Evolutionary conservation across 2,888 invertebrate species (phyloP), one percentile per base, ranked within the genome.

Genomic region (Nipponacmea schrenckii): DNA sequence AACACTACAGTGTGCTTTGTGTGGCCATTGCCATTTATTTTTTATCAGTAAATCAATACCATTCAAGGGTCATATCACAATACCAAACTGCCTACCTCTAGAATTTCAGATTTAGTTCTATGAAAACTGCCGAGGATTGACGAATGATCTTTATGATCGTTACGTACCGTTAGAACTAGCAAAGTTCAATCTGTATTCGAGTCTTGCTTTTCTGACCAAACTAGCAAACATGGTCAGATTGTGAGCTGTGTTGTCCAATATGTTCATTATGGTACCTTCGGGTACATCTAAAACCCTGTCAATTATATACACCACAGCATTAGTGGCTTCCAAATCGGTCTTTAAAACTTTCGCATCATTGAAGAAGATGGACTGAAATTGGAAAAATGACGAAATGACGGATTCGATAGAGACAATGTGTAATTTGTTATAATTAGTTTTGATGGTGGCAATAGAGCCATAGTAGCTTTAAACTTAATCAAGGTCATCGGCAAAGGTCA

Each of bases 241-340:
- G 74, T 82, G 81, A 0, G 75, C 77, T n/a, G 68, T 50, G 66
- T 78, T 80, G n/a, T 72, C 64, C 26, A 82, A 69, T 27, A 83
- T 76, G 31, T 79, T 74, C 50, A 77, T 73, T 24, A 84, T 79
- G 14, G 83, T 83, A 1, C 83, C 83, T 67, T 84, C 83, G 17
- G 84, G 84, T 8, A 83, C 81, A 63, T 80, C 79, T 44, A 85
- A 74, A 0, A 83, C 81, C 31, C 78, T 79, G 67, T 80, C 80
- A 46, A 83, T 73, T 12, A 81, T 64, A 70, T 83, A 80, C 39
- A 84, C 77, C 15, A 84, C 81, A 20, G 83, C 84, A 68, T 84
- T 84, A 15, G 76, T 72, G 2, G 80, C 80, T 67, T 79, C 79
- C 7, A 77, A 62, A 50, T 83, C 81, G 10, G 73, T 74, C 14